Base-by-base conservation (phyloP, 2,888 invertebrate species). In the Lucinisca nassula region DNA sequence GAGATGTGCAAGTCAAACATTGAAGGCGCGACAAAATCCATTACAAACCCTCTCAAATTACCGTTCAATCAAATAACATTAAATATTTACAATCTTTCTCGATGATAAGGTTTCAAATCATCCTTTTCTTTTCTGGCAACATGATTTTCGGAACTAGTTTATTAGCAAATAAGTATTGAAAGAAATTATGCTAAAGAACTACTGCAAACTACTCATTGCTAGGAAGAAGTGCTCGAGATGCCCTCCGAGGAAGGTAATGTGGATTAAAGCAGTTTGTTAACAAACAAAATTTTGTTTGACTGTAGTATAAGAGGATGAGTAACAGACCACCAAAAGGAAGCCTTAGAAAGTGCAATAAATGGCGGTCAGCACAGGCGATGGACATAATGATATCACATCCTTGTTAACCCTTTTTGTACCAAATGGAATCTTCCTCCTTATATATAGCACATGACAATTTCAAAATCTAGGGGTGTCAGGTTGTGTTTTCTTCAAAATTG, bases 1-100 rank as follows among this genome's bases (percentile, higher is more conserved):
- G 35, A 30, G 67, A 67, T 35, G 67, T 21, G 67, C 67, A 67
- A 30, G 21, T 55, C n/a, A 27, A 73, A 72, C 73, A 35, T 51
- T 58, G 21, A 83, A 70, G 79, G 82, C 67, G 86, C 79, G 82
- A 82, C 86, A 79, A 86, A 86, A 86, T 78, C 82, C 86, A 86
- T 86, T 86, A 86, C 86, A 61, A n/a, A 82, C 74, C 74, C 51
- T 76, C 78, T 90, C 85, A 85, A 83, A 90, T 89, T 83, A 81
- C 87, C 10, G 17, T 32, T 67, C n/a, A 30, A 67, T 67, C 67
- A 67, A 67, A 67, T 24, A 67, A 35, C 67, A 12, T 32, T 21
- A 67, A 67, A 67, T 67, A 67, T 67, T 67, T 6, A 67, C 67
- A 67, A 67, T 17, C 67, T 67, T 35, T 67, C 35, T 17, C 35